Evolutionary conservation across 2,888 invertebrate genomes (phyloP), one percentile per base, ranked within the genome.

Genomic region (Carabus problematicus): DNA sequence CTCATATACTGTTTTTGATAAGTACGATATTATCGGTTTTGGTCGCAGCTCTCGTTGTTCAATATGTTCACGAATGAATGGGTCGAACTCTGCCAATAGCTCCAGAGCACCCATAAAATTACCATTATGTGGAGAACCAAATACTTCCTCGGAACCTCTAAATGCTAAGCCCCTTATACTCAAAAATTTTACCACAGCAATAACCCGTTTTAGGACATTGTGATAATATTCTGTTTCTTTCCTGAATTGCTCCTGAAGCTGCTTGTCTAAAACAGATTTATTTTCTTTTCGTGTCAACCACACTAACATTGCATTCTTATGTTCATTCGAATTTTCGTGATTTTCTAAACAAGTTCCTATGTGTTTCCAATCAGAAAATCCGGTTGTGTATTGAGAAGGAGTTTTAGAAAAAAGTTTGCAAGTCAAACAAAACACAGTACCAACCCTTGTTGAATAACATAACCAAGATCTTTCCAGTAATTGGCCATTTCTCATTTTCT

Each of bases 31-130:
- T 12, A 64, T 16, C 7, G 75, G 74, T 64, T 66, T 71, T n/a
- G 74, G 75, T 58, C 19, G 49, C 71, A 75, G 75, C 11, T 72
- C 74, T 70, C 76, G 71, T 41, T 72, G 72, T 63, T 70, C 41
- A 43, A 78, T 71, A 71, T 78, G 77, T 47, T 71, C 63, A 12
- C 52, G 63, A 52, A 77, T 62, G 68, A 78, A 78, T 6, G 75
- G 73, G 71, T 78, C 77, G 64, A 75, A 79, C 66, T 77, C 71
- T 9, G 77, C 71, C 19, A 78, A 42, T 14, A 76, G 67, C 71
- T 78, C 76, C 16, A 77, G 14, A 42, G 66, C 47, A 60, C 75
- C 75, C 1, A 76, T 59, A 71, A 73, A 78, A 64, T 78, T 79
- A 45, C 76, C 76, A 73, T 74, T 77, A 41, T 73, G 58, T 39